Conservation (phyloP, 2,113 vertebrate species). For the Forbesichthys agassizii region DNA sequence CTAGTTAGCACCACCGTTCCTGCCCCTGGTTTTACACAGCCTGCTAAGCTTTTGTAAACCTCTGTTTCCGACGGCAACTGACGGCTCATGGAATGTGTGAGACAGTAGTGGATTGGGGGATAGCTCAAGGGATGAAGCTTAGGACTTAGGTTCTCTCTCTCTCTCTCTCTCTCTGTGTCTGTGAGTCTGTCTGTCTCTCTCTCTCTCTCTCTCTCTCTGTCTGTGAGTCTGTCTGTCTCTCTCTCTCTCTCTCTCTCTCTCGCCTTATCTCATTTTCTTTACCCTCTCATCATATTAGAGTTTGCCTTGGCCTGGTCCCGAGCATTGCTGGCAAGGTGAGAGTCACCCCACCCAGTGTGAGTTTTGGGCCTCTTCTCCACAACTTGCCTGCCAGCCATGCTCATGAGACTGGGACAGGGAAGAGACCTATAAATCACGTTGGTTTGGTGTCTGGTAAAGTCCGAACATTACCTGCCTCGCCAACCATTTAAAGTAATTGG, state of each 20-base stretch:
- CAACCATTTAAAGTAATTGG: too few relatives aligned
- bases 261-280: neutral
- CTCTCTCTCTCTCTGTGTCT: neutral
- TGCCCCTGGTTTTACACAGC: conserved; percentile 26
- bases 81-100: conserved; percentile 33
- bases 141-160: conserved; percentile 15
- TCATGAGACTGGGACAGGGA: too few relatives aligned
- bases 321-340: too few relatives aligned
- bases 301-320: too few relatives aligned
- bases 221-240: neutral
- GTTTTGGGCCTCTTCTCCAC: too few relatives aligned
- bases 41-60: conserved; percentile 38
- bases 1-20: conserved; percentile 15
- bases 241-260: neutral
- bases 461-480: too few relatives aligned
- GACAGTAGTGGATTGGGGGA: conserved; percentile 39
- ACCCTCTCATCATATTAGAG: neutral
- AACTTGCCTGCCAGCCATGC: too few relatives aligned
- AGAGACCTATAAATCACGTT: too few relatives aligned
- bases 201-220: neutral
- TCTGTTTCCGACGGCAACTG: conserved; percentile 18
- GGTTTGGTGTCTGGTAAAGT: too few relatives aligned
- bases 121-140: conserved; percentile 26
- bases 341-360: too few relatives aligned
- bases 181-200: neutral